Evolutionary conservation across 2,797 vertebrate genomes (phyloP).

Genomic region (Pygocentrus nattereri): DNA sequence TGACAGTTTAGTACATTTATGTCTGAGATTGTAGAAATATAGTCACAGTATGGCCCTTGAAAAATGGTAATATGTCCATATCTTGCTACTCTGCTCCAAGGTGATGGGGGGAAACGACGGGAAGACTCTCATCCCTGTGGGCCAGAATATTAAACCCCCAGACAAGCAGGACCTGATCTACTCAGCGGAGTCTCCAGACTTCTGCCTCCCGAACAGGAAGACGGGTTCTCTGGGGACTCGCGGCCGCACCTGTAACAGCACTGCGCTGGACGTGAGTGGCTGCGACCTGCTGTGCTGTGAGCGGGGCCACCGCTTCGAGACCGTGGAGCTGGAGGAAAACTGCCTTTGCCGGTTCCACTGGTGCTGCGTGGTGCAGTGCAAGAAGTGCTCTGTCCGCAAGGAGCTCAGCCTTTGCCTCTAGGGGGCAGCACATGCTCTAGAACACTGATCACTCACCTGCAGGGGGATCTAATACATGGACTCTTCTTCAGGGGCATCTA

Average conservation of each 20-base stretch:
- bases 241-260: constrained; percentile 94
- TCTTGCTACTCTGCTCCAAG: constrained; percentile 73
- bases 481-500: not conserved
- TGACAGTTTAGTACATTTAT: too few relatives aligned
- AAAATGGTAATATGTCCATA: not conserved
- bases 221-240: constrained; percentile 93
- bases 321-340: constrained; percentile 94
- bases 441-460: not conserved
- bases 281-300: constrained; percentile 97
- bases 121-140: constrained; percentile 93
- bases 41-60: too few relatives aligned
- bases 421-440: constrained; percentile 5
- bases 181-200: constrained; percentile 94
- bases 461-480: not conserved
- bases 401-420: constrained; percentile 95
- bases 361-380: constrained; percentile 98
- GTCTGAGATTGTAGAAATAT: too few relatives aligned
- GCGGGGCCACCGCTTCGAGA: constrained; percentile 90
- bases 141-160: constrained; percentile 94
- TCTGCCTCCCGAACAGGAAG: constrained; percentile 94
- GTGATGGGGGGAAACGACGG: constrained; percentile 98
- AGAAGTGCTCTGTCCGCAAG: constrained; percentile 92
- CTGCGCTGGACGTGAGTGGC: constrained; percentile 94
- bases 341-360: constrained; percentile 98
- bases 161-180: constrained; percentile 96